Evolutionary conservation across 2,797 vertebrate species (phyloP).

Genomic region (Schizothorax lantsangensis): DNA sequence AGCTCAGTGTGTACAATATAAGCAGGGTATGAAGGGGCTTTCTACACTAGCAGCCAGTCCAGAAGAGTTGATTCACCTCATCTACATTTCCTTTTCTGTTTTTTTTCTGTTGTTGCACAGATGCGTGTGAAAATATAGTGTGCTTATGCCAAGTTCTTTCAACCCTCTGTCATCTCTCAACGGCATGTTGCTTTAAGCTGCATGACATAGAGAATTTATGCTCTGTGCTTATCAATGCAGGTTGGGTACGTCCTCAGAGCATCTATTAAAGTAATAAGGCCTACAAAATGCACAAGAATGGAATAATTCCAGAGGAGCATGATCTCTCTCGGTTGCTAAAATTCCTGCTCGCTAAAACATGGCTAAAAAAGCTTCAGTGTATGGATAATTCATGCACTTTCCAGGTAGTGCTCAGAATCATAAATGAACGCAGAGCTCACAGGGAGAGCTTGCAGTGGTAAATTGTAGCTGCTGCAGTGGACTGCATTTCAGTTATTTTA

Average conservation of each 20-base stretch:
- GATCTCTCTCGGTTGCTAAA: constrained; percentile 14
- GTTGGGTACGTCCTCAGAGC: constrained; percentile 33
- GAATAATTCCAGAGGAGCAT: constrained; percentile 28
- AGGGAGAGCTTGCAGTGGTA: constrained; percentile 19
- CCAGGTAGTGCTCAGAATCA: constrained; percentile 51
- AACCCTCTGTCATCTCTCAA: constrained; percentile 20
- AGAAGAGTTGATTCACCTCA: constrained; percentile 12
- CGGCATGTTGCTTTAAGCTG: constrained; percentile 46
- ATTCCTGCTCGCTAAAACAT: constrained; percentile 40
- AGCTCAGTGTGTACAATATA: constrained; percentile 64
- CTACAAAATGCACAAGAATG: constrained; percentile 38
- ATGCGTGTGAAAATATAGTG: constrained; percentile 8
- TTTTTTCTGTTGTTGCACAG: neutral
- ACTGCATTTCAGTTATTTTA: constrained; percentile 44
- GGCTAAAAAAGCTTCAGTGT: constrained; percentile 45
- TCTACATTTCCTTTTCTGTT: constrained; percentile 2
- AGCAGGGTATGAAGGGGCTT: constrained; percentile 22
- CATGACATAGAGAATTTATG: constrained; percentile 34
- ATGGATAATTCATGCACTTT: constrained; percentile 58
- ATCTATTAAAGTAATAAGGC: constrained; percentile 26
- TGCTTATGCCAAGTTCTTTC: constrained; percentile 22
- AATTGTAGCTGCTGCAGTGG: constrained; percentile 23
- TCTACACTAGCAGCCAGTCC: constrained; percentile 32
- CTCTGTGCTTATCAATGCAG: constrained; percentile 37
- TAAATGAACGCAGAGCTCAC: constrained; percentile 19